Conservation (phyloP, 1,140 invertebrate species). For the Bombus soroeensis region DNA sequence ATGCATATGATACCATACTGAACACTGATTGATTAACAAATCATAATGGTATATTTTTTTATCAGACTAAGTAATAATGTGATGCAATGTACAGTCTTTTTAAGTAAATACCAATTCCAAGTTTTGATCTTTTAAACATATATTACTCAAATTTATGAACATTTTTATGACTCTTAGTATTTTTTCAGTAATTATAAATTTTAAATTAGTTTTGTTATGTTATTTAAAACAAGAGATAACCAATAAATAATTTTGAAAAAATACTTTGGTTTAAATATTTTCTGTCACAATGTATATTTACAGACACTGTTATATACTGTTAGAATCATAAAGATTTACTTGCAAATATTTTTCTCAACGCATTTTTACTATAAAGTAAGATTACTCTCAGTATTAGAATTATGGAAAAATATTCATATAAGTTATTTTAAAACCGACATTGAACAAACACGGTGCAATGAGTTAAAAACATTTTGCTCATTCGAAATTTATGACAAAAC, state of each 20-base stretch:
- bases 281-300: conserved; percentile 2
- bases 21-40: conserved; percentile 45
- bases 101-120: conserved; percentile 40
- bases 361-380: conserved; percentile 4
- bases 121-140: background rate
- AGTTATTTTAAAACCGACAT: conserved; percentile 23
- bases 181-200: background rate
- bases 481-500: conserved; percentile 36
- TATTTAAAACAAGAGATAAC: conserved; percentile 9
- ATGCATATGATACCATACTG: conserved; percentile 3
- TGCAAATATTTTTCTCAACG: background rate
- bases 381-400: conserved; percentile 14
- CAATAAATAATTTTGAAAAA: conserved; percentile 9
- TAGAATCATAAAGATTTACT: background rate
- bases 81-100: conserved; percentile 41
- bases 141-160: background rate
- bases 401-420: conserved; percentile 19
- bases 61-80: conserved; percentile 25
- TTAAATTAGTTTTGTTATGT: background rate
- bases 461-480: conserved; percentile 19
- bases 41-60: background rate
- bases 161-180: background rate
- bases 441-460: background rate
- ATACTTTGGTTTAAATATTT: background rate
- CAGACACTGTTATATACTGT: background rate